A percentile compares a stretch with the other conserved stretches of the same genome.
These are phyloP conservation scores for Clunio marinus DNA, from an alignment of 2,888 invertebrate genomes.

Conservation along the genomic window DNA sequence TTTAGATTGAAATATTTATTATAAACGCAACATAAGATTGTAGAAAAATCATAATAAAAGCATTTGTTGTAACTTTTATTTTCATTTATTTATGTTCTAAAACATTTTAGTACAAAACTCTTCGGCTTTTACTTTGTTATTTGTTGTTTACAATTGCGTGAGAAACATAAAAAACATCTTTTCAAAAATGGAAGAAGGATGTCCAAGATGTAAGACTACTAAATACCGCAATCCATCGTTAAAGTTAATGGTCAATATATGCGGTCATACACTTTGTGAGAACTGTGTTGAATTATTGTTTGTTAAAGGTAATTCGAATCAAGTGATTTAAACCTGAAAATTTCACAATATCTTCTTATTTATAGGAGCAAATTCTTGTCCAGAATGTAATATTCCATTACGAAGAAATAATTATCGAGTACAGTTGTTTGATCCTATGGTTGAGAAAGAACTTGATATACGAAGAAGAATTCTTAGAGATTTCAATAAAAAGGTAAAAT, in stretches of 20 bases:
- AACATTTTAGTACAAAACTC: too few relatives aligned
- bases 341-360: background rate
- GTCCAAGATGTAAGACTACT: slow-evolving; percentile 94
- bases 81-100: too few relatives aligned
- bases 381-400: slow-evolving; percentile 85
- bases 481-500: slow-evolving; percentile 73
- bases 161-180: background rate
- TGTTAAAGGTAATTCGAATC: slow-evolving; percentile 76
- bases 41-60: too few relatives aligned
- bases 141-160: background rate
- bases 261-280: slow-evolving; percentile 96
- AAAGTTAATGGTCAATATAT: slow-evolving; percentile 96
- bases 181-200: slow-evolving; percentile 71
- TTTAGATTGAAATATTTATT: too few relatives aligned
- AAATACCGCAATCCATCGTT: slow-evolving; percentile 96
- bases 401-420: slow-evolving; percentile 86
- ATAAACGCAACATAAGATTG: too few relatives aligned
- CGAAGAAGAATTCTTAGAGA: slow-evolving; percentile 81
- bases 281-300: slow-evolving; percentile 95
- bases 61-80: too few relatives aligned
- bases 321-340: too few relatives aligned
- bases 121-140: background rate
- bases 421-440: slow-evolving; percentile 89
- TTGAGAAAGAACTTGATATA: slow-evolving; percentile 97
- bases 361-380: slow-evolving; percentile 86